phyloP scores from a whole-genome alignment of 2,797 vertebrate species.

The Vireo griseus region DNA sequence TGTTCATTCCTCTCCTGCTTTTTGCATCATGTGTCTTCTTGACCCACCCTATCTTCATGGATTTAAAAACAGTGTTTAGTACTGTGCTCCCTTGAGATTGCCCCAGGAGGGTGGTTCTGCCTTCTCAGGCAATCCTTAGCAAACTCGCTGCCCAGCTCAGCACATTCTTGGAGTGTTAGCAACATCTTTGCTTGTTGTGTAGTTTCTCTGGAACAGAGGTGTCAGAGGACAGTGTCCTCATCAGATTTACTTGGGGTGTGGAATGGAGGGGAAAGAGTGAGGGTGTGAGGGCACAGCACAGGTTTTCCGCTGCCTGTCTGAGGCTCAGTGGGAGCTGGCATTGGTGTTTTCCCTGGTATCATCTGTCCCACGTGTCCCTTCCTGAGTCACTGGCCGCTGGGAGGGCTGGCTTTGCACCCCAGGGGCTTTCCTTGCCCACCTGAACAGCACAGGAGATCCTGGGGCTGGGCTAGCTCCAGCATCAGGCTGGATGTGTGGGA shows the following conservation, averaged over 20 bases:
- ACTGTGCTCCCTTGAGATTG: constrained; percentile 21
- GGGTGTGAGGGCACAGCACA: neutral
- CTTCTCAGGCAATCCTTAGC: constrained; percentile 43
- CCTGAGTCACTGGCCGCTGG: neutral
- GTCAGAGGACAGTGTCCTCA: constrained; percentile 30
- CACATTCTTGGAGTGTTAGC: constrained; percentile 59
- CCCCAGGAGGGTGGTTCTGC: constrained; percentile 60
- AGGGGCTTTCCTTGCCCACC: accelerated
- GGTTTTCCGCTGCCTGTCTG: neutral
- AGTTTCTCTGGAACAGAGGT: constrained; percentile 24
- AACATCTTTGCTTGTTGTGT: constrained; percentile 49
- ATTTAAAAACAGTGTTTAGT: constrained; percentile 30
- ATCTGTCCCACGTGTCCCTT: neutral
- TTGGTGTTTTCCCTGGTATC: accelerated
- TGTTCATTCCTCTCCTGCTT: constrained; percentile 19
- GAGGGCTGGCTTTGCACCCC: neutral
- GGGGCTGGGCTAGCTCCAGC: neutral
- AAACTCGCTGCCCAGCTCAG: constrained; percentile 51
- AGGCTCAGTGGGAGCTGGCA: neutral
- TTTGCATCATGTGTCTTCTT: constrained; percentile 45
- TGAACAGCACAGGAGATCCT: neutral
- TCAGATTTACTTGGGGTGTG: neutral
- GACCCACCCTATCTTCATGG: constrained; percentile 33
- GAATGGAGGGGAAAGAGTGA: neutral
- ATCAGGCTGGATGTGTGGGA: neutral